phyloP scores from a whole-genome alignment of 2,888 invertebrate genomes.

The Clivina fossor region DNA sequence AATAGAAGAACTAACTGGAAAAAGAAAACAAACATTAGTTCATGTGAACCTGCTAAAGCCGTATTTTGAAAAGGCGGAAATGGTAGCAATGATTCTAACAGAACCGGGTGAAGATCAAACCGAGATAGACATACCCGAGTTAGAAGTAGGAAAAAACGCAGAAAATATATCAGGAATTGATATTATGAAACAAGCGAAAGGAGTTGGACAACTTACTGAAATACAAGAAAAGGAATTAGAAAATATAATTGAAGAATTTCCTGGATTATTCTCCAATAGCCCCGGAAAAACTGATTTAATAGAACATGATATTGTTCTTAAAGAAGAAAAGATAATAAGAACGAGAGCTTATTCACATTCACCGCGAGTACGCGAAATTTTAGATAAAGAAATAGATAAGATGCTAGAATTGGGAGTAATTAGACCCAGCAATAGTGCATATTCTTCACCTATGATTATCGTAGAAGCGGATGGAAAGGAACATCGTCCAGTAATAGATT shows the following conservation, averaged over 20 bases:
- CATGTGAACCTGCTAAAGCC: slow-evolving; percentile 15
- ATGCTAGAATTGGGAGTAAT: slow-evolving; percentile 14
- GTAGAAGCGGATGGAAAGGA: slow-evolving; percentile 10
- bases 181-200: slow-evolving; percentile 8
- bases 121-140: slow-evolving; percentile 4
- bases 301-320: slow-evolving; percentile 7
- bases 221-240: not conserved
- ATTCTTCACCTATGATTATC: slow-evolving; percentile 16
- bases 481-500: not conserved
- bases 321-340: slow-evolving; percentile 5
- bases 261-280: slow-evolving; percentile 4
- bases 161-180: not conserved
- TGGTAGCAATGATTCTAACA: not conserved
- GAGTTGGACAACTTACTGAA: slow-evolving; percentile 1
- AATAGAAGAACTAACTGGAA: slow-evolving; percentile 3
- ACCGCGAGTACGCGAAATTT: slow-evolving; percentile 2
- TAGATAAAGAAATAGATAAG: slow-evolving; percentile 17
- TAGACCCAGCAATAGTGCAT: slow-evolving; percentile 12
- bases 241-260: not conserved
- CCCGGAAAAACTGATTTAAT: slow-evolving; percentile 2
- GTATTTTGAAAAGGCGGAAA: slow-evolving; percentile 14
- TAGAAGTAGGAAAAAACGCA: not conserved
- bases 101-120: not conserved
- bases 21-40: slow-evolving; percentile 4
- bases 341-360: slow-evolving; percentile 12